These are phyloP conservation scores for Phoxinus dragarum DNA, from an alignment of 2,797 vertebrate species.

Conservation along the genomic window DNA sequence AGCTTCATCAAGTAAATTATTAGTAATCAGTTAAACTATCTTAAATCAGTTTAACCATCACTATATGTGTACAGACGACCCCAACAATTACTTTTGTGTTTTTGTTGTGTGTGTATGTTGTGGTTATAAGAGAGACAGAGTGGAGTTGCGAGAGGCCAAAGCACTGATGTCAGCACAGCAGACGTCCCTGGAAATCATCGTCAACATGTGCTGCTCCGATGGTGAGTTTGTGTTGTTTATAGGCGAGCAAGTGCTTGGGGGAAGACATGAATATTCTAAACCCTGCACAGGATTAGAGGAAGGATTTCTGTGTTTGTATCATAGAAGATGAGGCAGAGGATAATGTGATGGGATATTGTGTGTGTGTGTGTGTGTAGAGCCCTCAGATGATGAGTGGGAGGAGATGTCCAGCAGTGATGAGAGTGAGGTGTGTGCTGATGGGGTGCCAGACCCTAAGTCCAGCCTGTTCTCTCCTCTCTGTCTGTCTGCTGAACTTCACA, in stretches of 20 bases:
- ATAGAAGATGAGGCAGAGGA: not conserved
- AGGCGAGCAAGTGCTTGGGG: no score
- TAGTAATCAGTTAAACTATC: not conserved
- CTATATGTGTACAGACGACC: not conserved
- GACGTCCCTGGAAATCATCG: slow-evolving; percentile 94
- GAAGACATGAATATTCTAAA: not conserved
- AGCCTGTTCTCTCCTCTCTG: slow-evolving; percentile 89
- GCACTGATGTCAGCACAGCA: slow-evolving; percentile 94
- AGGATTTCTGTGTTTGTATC: not conserved
- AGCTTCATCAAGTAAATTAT: not conserved
- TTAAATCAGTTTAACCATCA: not conserved
- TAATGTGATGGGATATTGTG: not conserved
- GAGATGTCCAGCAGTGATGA: slow-evolving; percentile 95
- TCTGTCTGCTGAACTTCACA: slow-evolving; percentile 91
- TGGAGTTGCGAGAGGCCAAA: slow-evolving; percentile 87
- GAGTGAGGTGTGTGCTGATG: slow-evolving; percentile 87
- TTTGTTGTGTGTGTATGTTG: slow-evolving; percentile 9
- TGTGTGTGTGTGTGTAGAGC: slow-evolving; percentile 74
- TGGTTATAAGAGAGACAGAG: slow-evolving; percentile 81
- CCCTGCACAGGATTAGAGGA: not conserved
- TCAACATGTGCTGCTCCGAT: slow-evolving; percentile 97
- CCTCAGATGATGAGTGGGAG: slow-evolving; percentile 96
- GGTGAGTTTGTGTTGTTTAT: slow-evolving; percentile 78
- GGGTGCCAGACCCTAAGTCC: slow-evolving; percentile 76
- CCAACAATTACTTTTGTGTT: slow-evolving; percentile 17